Evolutionary conservation across 2,797 vertebrate genomes (phyloP).

Genomic region (Dromococcyx pavoninus): DNA sequence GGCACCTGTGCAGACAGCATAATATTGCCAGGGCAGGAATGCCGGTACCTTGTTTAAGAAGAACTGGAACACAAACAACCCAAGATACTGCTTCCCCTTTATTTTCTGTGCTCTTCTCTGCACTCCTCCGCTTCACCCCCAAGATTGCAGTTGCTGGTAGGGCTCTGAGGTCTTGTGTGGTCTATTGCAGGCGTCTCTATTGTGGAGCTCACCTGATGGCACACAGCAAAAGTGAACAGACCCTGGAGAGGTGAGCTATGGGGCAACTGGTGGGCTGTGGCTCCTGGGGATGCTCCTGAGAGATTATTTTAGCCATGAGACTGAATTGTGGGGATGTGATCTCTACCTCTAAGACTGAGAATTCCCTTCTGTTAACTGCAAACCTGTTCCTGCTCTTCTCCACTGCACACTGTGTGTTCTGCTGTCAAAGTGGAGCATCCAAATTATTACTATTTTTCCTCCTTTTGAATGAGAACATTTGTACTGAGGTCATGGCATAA

Average conservation of each 20-base stretch:
- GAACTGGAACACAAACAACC: not conserved
- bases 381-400: not conserved
- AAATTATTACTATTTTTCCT: not conserved
- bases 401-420: not conserved
- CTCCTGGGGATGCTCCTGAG: not conserved
- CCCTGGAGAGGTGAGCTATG: not conserved
- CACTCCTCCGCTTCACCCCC: too few relatives aligned
- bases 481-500: not conserved
- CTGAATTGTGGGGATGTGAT: not conserved
- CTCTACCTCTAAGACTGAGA: not conserved
- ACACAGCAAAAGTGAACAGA: not conserved
- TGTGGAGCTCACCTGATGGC: not conserved
- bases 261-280: not conserved
- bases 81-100: not conserved
- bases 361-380: not conserved
- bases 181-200: not conserved
- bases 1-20: not conserved
- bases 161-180: not conserved
- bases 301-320: not conserved
- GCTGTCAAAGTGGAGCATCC: not conserved
- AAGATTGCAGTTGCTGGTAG: not conserved
- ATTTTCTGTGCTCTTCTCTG: not conserved
- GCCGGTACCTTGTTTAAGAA: not conserved
- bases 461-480: not conserved
- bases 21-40: not conserved